Conservation (phyloP, 1,140 invertebrate species). For the Epicauta chinensis region DNA sequence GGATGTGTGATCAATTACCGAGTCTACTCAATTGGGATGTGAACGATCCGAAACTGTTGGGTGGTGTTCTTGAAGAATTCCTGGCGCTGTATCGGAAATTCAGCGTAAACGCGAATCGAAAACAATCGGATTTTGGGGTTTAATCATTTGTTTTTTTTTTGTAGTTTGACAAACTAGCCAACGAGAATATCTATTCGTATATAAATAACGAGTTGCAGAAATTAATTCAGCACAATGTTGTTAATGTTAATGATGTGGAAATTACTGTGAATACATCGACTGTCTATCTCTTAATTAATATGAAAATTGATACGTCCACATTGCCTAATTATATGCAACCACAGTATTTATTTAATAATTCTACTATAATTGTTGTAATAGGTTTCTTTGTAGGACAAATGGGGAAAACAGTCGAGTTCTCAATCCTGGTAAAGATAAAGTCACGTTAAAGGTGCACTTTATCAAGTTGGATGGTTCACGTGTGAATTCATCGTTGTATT, state of each 20-base stretch:
- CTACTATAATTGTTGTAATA: conserved; percentile 1
- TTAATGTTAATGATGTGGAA: conserved; percentile 35
- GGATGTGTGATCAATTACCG: conserved; percentile 34
- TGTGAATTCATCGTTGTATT: conserved; percentile 27
- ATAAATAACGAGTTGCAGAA: conserved; percentile 34
- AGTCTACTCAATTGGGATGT: conserved; percentile 37
- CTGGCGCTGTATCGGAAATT: neutral
- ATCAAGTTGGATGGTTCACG: conserved; percentile 28
- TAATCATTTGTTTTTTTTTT: too few species aligned
- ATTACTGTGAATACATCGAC: conserved; percentile 32
- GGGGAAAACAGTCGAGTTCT: conserved; percentile 8
- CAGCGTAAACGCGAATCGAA: too few species aligned
- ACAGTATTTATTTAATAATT: conserved; percentile 12
- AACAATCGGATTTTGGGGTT: too few species aligned
- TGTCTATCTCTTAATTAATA: conserved; percentile 37
- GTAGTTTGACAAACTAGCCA: conserved; percentile 33
- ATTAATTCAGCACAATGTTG: conserved; percentile 23
- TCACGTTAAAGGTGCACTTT: conserved; percentile 31
- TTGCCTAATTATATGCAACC: conserved; percentile 35
- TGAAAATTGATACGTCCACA: conserved; percentile 33
- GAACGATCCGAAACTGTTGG: conserved; percentile 33
- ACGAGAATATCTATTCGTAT: conserved; percentile 30
- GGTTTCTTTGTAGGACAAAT: neutral
- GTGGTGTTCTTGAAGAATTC: conserved; percentile 36
- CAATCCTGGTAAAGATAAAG: conserved; percentile 34